Conservation (phyloP, 2,888 invertebrate species). For the Lithophane ornitopus region DNA sequence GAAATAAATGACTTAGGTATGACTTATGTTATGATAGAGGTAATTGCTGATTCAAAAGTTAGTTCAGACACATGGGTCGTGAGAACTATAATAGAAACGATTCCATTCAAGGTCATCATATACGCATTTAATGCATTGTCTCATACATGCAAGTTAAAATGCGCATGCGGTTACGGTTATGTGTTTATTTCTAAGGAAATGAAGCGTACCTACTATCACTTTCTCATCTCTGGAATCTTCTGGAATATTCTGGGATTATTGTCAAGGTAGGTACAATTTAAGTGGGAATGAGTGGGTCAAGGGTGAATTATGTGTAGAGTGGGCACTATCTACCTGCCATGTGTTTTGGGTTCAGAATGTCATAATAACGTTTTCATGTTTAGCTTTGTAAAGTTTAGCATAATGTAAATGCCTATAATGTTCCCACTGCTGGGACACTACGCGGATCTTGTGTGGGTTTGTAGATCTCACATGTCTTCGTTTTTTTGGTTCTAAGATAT, state of each 20-base stretch:
- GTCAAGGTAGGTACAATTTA: conserved; percentile 19
- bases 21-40: no score
- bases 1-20: no score
- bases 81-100: neutral
- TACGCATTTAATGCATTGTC: conserved; percentile 16
- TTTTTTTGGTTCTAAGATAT: no score
- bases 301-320: neutral
- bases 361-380: neutral
- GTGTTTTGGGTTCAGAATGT: neutral
- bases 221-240: conserved; percentile 25
- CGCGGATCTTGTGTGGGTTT: no score
- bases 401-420: no score
- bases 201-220: neutral
- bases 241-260: conserved; percentile 19
- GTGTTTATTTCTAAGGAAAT: conserved; percentile 6
- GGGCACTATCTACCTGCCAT: neutral
- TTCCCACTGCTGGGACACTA: no score
- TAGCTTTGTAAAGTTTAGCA: neutral
- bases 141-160: neutral
- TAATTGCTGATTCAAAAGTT: no score
- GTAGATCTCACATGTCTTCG: no score
- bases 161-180: conserved; percentile 14
- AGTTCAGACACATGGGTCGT: neutral
- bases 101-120: conserved; percentile 36
- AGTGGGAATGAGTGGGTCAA: conserved; percentile 2